Conservation (phyloP, 2,888 invertebrate genomes). For the Eupithecia vulgata region DNA sequence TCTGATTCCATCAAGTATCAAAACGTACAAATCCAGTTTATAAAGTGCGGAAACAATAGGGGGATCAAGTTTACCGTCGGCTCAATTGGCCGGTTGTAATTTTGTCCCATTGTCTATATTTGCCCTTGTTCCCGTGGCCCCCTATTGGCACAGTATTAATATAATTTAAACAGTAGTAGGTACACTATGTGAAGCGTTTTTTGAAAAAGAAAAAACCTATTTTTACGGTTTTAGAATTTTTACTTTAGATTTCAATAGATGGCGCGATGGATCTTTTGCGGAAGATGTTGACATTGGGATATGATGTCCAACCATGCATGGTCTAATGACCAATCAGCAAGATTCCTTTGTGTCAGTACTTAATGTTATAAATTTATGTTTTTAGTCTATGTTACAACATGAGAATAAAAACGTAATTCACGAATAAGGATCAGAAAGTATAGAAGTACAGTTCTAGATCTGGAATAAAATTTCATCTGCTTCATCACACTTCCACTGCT, state of each 20-base stretch:
- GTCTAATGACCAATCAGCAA: too few relatives aligned
- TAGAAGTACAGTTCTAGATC: not conserved
- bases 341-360: too few relatives aligned
- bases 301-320: not conserved
- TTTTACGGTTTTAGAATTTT: too few relatives aligned
- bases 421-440: not conserved
- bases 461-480: not conserved
- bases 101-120: conserved; percentile 79
- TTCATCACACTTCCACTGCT: too few relatives aligned
- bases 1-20: conserved; percentile 58
- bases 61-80: conserved; percentile 78
- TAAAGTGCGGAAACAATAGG: conserved; percentile 80
- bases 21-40: conserved; percentile 49
- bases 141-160: conserved; percentile 20
- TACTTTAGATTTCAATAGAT: not conserved
- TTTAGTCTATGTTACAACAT: too few relatives aligned
- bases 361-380: too few relatives aligned
- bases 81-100: conserved; percentile 83
- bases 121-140: conserved; percentile 56
- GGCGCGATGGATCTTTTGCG: not conserved
- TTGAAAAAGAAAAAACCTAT: not conserved
- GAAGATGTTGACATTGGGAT: not conserved
- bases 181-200: not conserved
- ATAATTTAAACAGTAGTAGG: not conserved
- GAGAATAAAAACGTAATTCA: not conserved